These are phyloP conservation scores for Drosophila gaucha DNA, from an alignment of 2,888 invertebrate genomes.

Conservation along the genomic window DNA sequence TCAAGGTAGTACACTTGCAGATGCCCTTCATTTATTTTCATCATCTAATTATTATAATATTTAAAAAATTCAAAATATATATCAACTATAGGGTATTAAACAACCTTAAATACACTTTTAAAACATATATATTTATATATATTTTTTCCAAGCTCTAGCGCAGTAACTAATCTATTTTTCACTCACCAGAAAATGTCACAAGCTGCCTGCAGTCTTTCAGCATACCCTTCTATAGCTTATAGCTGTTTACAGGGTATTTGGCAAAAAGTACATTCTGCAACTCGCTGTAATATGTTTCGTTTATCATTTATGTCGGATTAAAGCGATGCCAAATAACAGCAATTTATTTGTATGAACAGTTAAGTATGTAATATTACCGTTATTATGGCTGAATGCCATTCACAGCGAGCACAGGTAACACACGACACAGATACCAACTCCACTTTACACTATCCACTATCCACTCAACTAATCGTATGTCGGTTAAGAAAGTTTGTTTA, in stretches of 20 bases:
- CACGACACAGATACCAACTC: background rate
- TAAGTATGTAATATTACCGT: constrained; percentile 28
- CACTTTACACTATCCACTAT: background rate
- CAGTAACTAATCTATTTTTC: background rate
- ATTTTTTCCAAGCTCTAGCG: too few relatives aligned
- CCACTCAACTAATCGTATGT: too few relatives aligned
- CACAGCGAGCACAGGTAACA: constrained; percentile 4
- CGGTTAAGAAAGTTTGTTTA: too few relatives aligned
- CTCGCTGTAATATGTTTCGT: constrained; percentile 13
- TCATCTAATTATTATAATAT: too few relatives aligned
- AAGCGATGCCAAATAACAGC: constrained; percentile 22
- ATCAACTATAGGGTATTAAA: too few relatives aligned
- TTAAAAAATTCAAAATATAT: too few relatives aligned
- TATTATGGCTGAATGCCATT: constrained; percentile 21
- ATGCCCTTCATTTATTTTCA: background rate
- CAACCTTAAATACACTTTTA: too few relatives aligned
- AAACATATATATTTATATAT: too few relatives aligned
- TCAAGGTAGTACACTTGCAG: background rate
- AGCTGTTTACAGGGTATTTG: constrained; percentile 23
- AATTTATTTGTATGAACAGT: constrained; percentile 15
- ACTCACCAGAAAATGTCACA: background rate
- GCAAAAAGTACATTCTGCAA: background rate
- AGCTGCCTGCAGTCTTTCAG: background rate
- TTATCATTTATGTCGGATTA: constrained; percentile 45
- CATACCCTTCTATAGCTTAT: background rate